phyloP scores from a whole-genome alignment of 2,797 vertebrate species.

The Delichon dasypus region DNA sequence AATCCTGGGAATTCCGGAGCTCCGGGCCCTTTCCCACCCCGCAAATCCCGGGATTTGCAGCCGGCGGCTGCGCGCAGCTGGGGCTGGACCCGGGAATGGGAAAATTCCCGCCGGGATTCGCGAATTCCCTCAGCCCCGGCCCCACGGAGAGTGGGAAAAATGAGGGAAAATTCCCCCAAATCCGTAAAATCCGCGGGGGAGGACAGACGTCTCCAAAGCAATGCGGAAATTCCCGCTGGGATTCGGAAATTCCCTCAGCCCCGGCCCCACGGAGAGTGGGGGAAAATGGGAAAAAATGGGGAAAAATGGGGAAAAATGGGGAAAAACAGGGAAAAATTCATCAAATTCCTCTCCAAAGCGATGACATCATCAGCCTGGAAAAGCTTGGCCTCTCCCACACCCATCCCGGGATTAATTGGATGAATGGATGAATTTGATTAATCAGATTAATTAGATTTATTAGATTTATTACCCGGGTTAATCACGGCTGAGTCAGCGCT shows the following conservation, averaged over 20 bases:
- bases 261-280: too few species aligned
- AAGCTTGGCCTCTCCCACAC: too few species aligned
- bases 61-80: not conserved
- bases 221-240: too few species aligned
- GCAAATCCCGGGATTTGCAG: not conserved
- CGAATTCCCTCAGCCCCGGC: not conserved
- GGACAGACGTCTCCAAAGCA: not conserved
- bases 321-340: too few species aligned
- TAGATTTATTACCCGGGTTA: not conserved
- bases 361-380: not conserved
- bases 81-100: not conserved
- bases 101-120: not conserved
- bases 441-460: not conserved
- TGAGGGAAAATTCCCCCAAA: not conserved
- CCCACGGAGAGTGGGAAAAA: rapidly evolving
- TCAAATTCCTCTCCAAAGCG: not conserved
- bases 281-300: too few species aligned
- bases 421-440: not conserved
- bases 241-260: too few species aligned
- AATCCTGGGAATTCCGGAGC: not conserved
- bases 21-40: not conserved
- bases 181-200: rapidly evolving
- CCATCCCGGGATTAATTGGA: not conserved
- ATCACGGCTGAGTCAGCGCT: not conserved
- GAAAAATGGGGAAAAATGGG: too few species aligned